phyloP scores from a whole-genome alignment of 2,113 vertebrate genomes.

The Sorex araneus region DNA sequence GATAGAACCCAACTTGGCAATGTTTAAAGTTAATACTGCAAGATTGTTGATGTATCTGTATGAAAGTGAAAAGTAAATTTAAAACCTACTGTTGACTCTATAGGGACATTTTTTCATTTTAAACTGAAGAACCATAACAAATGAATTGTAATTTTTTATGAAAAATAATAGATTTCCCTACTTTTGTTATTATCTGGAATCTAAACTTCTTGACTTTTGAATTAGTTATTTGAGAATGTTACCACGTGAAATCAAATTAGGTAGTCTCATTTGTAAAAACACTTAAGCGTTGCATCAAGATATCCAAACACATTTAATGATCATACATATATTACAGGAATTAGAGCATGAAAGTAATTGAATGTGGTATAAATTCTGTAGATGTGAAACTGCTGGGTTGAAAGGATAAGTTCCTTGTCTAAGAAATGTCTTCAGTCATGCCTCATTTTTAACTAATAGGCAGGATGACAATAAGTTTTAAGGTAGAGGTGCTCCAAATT shows the following conservation, averaged over 20 bases:
- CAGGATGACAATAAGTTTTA: not conserved
- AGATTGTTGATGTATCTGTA: not conserved
- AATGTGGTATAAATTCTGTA: not conserved
- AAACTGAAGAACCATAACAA: not conserved
- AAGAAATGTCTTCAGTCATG: not conserved
- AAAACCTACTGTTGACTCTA: not conserved
- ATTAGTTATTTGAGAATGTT: constrained; percentile 32
- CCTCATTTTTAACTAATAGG: not conserved
- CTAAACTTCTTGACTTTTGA: not conserved
- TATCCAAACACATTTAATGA: not conserved
- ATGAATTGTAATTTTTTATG: not conserved
- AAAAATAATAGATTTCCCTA: not conserved
- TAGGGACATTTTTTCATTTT: not conserved
- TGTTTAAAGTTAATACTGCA: not conserved
- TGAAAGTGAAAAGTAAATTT: not conserved
- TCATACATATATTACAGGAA: not conserved
- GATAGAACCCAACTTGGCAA: not conserved
- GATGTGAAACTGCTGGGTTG: not conserved
- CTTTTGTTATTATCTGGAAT: not conserved
- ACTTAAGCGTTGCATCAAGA: not conserved
- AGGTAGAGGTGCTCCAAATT: no score
- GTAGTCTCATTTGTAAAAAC: not conserved
- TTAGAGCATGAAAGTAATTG: not conserved
- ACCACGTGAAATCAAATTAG: not conserved
- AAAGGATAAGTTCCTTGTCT: not conserved